Conservation (phyloP, 2,888 invertebrate genomes). For the Caenorhabditis virilis region DNA sequence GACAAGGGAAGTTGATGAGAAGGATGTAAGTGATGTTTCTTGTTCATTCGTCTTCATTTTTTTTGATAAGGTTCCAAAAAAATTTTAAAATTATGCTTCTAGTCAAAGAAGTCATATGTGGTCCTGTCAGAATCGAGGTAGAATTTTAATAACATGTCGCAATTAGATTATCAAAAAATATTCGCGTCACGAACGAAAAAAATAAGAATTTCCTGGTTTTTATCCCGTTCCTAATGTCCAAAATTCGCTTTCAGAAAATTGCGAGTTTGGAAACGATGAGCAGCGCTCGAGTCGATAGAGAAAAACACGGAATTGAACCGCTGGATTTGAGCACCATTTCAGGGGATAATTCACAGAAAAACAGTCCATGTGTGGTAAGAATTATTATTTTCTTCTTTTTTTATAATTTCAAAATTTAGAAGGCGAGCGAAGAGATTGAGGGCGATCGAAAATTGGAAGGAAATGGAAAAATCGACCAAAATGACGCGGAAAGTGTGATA, state of each 20-base stretch:
- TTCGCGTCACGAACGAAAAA: no score
- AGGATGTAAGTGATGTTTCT: background rate
- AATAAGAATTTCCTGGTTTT: no score
- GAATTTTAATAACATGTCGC: no score
- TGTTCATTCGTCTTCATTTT: background rate
- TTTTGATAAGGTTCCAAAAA: background rate
- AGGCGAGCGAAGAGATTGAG: background rate
- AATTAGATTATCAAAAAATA: no score
- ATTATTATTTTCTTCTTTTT: background rate
- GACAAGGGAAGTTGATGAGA: slow-evolving; percentile 6
- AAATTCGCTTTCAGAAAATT: no score
- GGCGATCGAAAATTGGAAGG: background rate
- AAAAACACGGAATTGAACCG: slow-evolving; percentile 18
- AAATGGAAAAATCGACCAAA: background rate
- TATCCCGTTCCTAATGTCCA: no score
- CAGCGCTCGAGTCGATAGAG: slow-evolving; percentile 11
- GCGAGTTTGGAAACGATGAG: no score
- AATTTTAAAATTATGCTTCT: background rate
- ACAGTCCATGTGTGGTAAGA: slow-evolving; percentile 2
- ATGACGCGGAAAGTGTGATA: slow-evolving; percentile 3
- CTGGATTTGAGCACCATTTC: slow-evolving; percentile 15
- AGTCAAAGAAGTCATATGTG: no score
- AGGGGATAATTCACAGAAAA: background rate
- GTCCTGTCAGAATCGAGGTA: no score
- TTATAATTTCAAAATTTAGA: background rate